Evolutionary conservation across 37 sponge, comb jelly and placozoan species (phyloP).

Genomic region (Beroe ovata): DNA sequence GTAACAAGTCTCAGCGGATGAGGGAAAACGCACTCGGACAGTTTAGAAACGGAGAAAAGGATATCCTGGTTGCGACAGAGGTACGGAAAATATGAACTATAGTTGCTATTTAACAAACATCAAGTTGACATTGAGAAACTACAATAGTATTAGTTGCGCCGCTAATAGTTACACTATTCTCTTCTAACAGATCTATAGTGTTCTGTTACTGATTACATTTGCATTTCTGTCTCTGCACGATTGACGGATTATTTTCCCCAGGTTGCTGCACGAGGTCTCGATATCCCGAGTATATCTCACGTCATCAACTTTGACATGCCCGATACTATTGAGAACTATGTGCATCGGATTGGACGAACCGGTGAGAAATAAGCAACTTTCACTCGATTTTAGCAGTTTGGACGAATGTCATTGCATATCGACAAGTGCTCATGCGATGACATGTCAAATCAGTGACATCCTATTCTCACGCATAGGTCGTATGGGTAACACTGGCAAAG

Average conservation of each 20-base stretch:
- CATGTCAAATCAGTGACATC: no score
- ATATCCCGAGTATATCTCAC: constrained; percentile 56
- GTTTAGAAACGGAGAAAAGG: constrained; percentile 66
- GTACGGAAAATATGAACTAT: background rate
- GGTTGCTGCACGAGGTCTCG: constrained; percentile 64
- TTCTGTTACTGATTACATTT: no score
- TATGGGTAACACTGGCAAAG: constrained; percentile 62
- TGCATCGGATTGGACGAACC: constrained; percentile 53
- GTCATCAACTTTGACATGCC: constrained; percentile 66
- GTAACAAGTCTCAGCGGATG: constrained; percentile 65
- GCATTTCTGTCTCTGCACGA: no score
- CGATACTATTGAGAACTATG: constrained; percentile 61
- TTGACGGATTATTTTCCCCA: background rate
- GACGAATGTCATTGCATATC: no score
- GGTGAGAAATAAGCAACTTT: constrained; percentile 15
- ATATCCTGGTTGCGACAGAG: constrained; percentile 60
- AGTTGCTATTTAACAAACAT: no score
- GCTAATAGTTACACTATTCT: no score
- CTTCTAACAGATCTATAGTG: no score
- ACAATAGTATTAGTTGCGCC: no score
- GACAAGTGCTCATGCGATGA: no score
- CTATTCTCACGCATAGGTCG: no score
- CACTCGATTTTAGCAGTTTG: no score
- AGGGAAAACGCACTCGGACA: constrained; percentile 40
- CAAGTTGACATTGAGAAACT: no score